A percentile compares a stretch with the other conserved stretches of the same genome.
These are phyloP conservation scores for Alligator sinensis DNA, from an alignment of 2,113 vertebrate species.

Conservation along the genomic window DNA sequence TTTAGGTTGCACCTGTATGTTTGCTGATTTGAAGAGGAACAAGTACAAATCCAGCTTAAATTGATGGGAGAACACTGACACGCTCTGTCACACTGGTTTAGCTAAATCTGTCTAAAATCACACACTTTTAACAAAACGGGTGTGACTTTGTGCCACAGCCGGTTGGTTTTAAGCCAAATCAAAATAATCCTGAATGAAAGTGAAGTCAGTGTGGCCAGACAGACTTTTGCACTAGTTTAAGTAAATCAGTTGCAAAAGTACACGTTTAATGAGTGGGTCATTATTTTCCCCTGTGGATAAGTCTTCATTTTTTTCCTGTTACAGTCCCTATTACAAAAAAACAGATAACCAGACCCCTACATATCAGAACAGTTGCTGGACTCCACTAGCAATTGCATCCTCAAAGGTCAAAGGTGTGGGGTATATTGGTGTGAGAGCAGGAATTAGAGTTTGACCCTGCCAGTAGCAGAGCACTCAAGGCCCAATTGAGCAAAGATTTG, in stretches of 20 bases:
- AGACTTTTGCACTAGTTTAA: background rate
- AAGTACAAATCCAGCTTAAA: background rate
- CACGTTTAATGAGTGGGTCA: background rate
- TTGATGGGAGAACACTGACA: background rate
- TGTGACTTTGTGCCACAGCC: background rate
- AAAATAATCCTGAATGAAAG: background rate
- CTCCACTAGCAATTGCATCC: background rate
- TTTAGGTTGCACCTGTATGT: background rate
- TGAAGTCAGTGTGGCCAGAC: background rate
- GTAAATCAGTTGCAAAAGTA: background rate
- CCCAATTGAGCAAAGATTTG: background rate
- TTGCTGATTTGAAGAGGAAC: background rate
- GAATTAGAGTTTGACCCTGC: background rate
- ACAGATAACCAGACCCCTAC: background rate
- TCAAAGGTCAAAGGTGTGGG: background rate
- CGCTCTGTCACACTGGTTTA: background rate
- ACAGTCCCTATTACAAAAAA: background rate
- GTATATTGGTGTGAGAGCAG: background rate
- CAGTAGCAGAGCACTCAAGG: background rate
- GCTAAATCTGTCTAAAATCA: background rate
- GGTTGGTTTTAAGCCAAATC: background rate
- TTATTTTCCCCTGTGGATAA: background rate
- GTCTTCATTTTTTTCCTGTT: background rate
- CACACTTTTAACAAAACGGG: accelerated
- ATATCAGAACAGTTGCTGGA: background rate